Evolutionary conservation across 2,797 vertebrate species (phyloP).

Genomic region (Artibeus lituratus): DNA sequence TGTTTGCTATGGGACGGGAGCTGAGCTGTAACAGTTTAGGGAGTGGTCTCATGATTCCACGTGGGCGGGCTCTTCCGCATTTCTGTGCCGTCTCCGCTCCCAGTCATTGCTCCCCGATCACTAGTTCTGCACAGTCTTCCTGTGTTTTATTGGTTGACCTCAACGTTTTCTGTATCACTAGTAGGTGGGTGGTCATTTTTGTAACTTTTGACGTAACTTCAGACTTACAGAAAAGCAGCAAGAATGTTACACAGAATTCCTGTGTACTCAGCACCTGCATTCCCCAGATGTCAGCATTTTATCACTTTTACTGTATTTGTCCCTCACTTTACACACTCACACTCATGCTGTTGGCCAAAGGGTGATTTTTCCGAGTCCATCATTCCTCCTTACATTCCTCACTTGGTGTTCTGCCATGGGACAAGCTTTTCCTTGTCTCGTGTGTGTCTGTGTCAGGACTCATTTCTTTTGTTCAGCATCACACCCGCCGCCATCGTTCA

Average conservation of each 20-base stretch:
- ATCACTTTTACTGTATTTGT: not conserved
- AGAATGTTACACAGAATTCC: not conserved
- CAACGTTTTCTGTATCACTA: not conserved
- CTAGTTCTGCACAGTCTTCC: not conserved
- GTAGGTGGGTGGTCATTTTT: not conserved
- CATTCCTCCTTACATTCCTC: not conserved
- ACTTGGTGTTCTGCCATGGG: not conserved
- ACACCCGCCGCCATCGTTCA: rapidly evolving
- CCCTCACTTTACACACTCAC: not conserved
- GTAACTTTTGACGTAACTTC: not conserved
- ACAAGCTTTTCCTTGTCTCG: not conserved
- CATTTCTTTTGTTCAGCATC: not conserved
- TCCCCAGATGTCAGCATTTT: not conserved
- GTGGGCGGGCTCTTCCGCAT: too few relatives aligned
- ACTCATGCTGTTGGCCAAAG: not conserved
- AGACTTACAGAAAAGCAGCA: not conserved
- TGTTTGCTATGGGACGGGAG: not conserved
- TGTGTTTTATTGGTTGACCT: not conserved
- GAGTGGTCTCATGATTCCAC: rapidly evolving
- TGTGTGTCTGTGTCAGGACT: not conserved
- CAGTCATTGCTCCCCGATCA: not conserved
- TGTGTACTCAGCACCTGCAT: not conserved
- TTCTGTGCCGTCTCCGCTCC: not conserved
- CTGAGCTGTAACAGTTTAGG: not conserved
- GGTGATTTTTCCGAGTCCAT: not conserved